Base-by-base conservation (phyloP, 1,140 invertebrate species). In the Drosophila melanica region DNA sequence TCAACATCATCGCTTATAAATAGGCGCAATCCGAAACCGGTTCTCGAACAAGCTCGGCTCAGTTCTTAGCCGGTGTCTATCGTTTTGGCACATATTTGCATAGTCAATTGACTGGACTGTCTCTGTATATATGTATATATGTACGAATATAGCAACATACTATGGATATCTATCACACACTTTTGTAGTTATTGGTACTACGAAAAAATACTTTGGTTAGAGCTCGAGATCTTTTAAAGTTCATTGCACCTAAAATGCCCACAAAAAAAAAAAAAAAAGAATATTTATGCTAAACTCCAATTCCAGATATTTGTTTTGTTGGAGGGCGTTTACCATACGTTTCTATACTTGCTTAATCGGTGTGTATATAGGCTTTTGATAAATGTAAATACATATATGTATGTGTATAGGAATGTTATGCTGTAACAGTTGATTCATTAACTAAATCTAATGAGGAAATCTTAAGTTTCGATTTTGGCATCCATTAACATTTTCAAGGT, bases 81-180 rank as follows among this genome's bases (percentile, higher is more conserved):
- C 35, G 20, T 66, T 77, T 77, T 67, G 70, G 70, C 75, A 73
- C 63, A 76, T 85, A 84, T 85, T 84, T 84, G 80, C 77, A 84
- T 85, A 80, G 68, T 44, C 48, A 58, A 71, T 73, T 35, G 68
- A 45, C 63, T 65, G 58, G 16, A 54, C 64, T 27, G 39, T 33
- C 33, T 55, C 48, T 39, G 27, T 62, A 6, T 14, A n/a, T 3
- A 44, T 39, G 27, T 62, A 6, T 14, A n/a, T 3, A 44, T 51
- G 37, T 27, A 58, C 3, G 3, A 3, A 23, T 9, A 18, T 37
- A 18, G 18, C 12, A 14, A 35, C 12, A 33, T 37, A 20, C 5
- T 30, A 30, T 12, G 6, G 3, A 23, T 48, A 60, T 60, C 14
- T 45, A 6, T 12, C 33, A 27, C 16, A 27, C 11, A 23, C 45